Base-by-base conservation (phyloP, 2,797 vertebrate species). In the Parotocinclus haroldoi region DNA sequence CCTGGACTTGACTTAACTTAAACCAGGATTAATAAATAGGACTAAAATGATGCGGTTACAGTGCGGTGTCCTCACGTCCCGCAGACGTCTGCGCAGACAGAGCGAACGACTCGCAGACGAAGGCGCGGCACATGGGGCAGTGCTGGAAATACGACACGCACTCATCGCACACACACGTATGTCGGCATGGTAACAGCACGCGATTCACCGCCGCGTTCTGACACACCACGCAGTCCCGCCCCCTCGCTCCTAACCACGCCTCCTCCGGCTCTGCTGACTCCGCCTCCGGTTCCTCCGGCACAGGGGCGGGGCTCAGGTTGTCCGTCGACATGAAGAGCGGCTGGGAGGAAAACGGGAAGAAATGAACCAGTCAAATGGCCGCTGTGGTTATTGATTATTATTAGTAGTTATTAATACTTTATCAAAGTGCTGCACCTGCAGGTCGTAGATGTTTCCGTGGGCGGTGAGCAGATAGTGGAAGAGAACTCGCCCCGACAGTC, bases 281-380 rank as follows among this genome's bases (percentile, higher is more conserved):
- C 1, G 58, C 1, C 44, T 16, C 10, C n/a, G 54, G 42, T 9
- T n/a, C 0, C 40, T 75, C n/a, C 14, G 76, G 27, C 72, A 61
- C 18, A 38, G 3, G 49, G 14, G n/a, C 46, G 68, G 19, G 71
- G 57, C 1, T 0, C 59, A 19, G 68, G 3, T 72, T 87, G 8
- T 89, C 93, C 59, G 95, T 91, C 58, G 96, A 97, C 96, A 99
- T 96, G 86, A 94, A 98, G 69, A 98, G 93, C 71, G 95, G 93
- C 96, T 98, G 81, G 78, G 71, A 81, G 64, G 16, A 7, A 27
- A 45, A 58, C 16, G 17, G 46, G n/a, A 27, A 27, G 27, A 27
- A 2, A 27, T 2, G 27, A 27, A n/a, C n/a, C n/a, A n/a, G n/a
- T n/a, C n/a, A n/a, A n/a, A n/a, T n/a, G n/a, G n/a, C n/a, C n/a